Base-by-base conservation (phyloP, 2,888 invertebrate species). In the Phalangium opilio region DNA sequence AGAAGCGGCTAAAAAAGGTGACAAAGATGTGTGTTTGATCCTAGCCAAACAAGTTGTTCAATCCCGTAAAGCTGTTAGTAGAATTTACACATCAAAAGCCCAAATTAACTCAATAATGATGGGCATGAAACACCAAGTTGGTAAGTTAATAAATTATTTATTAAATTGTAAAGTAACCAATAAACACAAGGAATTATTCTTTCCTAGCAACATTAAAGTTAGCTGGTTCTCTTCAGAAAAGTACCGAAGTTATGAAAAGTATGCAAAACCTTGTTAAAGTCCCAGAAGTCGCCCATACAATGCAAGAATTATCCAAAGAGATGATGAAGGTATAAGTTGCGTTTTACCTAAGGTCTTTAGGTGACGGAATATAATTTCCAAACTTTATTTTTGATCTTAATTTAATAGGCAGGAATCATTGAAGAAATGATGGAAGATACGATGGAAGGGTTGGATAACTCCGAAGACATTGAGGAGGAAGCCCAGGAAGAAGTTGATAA, bases 371-470 rank as follows among this genome's bases (percentile, higher is more conserved):
- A 1, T 34, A 12, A 12, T 12, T 34, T 34, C n/a, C 34, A 36
- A 33, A n/a, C 11, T 35, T 41, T 38, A n/a, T 40, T 20, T 50
- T 48, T 51, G n/a, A 11, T 41, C 18, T 27, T 14, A 40, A n/a
- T n/a, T n/a, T n/a, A 15, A 21, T 53, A 73, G 67, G 91, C 93
- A 1, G 96, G 96, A 15, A 95, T 98, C 50, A 89, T 98, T 45
- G 96, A 98, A 65, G 98, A 98, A 70, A 93, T 98, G 95, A 71
- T 98, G 38, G 95, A 96, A 56, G 98, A 98, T 63, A 90, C 93
- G 27, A 82, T 98, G 79, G 90, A 93, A 52, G 74, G 77, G 3
- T 59, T 93, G 54, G 77, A 91, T 59, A 89, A 89, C 64, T 79
- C 84, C 5, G 91, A 93, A 59, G 91, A 93, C 62, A 75, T 95